phyloP scores from a whole-genome alignment of 1,140 invertebrate genomes.

The Meloidogyne hapla region DNA sequence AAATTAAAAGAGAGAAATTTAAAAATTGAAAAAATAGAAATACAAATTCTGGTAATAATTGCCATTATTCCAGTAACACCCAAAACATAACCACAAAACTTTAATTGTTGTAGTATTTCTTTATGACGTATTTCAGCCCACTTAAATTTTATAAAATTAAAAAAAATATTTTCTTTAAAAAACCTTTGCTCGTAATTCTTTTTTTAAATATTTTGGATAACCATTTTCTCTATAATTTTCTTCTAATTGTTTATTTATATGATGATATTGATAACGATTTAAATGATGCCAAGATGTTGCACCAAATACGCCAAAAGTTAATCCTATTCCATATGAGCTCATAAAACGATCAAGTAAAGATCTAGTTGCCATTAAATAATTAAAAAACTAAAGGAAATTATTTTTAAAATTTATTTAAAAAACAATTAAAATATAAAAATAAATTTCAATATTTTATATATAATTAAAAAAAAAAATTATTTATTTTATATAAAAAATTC shows the following conservation, averaged over 20 bases:
- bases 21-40: background rate
- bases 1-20: background rate
- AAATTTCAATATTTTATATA: background rate
- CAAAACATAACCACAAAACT: background rate
- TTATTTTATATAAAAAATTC: background rate
- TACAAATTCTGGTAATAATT: conserved; percentile 2
- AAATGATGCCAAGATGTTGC: background rate
- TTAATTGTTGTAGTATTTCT: background rate
- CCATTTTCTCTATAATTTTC: conserved; percentile 11
- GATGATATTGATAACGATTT: background rate
- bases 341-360: conserved; percentile 16
- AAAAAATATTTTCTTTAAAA: background rate
- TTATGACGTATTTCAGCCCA: background rate
- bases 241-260: background rate
- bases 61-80: background rate
- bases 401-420: background rate
- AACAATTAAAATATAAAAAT: background rate
- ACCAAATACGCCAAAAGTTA: conserved; percentile 2
- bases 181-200: background rate
- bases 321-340: conserved; percentile 13
- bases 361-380: conserved; percentile 2
- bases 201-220: background rate
- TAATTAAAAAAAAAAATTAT: background rate
- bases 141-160: background rate
- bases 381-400: background rate